Evolutionary conservation across 2,113 vertebrate species (phyloP).

Genomic region (Nettapus auritus): DNA sequence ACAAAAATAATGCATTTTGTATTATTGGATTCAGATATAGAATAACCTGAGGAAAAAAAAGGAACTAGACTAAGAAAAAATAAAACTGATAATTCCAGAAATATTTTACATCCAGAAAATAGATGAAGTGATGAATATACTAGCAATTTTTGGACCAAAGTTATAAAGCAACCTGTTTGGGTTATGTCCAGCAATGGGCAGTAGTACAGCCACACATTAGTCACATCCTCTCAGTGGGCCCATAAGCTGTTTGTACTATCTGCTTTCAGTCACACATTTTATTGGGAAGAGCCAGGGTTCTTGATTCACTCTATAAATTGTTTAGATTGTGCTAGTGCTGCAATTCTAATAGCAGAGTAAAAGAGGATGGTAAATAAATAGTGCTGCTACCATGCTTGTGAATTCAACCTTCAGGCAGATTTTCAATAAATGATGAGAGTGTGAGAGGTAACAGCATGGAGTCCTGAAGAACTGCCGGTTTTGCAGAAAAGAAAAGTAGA

Average conservation of each 20-base stretch:
- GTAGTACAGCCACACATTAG: neutral
- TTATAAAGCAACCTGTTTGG: neutral
- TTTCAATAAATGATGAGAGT: conserved; percentile 46
- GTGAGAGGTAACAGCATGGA: neutral
- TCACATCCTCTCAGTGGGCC: neutral
- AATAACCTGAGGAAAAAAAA: neutral
- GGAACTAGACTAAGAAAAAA: neutral
- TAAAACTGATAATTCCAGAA: neutral
- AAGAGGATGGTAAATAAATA: neutral
- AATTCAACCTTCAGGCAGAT: conserved; percentile 21
- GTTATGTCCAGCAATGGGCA: neutral
- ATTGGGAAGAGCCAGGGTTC: neutral
- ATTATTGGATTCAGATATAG: neutral
- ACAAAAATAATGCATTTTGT: neutral
- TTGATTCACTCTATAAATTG: neutral
- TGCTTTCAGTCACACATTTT: neutral
- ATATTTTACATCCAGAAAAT: neutral
- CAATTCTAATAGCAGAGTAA: neutral
- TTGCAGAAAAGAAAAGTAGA: neutral
- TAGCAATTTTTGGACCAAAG: neutral
- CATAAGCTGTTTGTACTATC: neutral
- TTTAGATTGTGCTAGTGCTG: neutral
- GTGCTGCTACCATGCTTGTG: neutral
- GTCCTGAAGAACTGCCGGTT: neutral
- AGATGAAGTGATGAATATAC: neutral